phyloP scores from a whole-genome alignment of 1,140 invertebrate genomes.

The Drosophila carrolli region DNA sequence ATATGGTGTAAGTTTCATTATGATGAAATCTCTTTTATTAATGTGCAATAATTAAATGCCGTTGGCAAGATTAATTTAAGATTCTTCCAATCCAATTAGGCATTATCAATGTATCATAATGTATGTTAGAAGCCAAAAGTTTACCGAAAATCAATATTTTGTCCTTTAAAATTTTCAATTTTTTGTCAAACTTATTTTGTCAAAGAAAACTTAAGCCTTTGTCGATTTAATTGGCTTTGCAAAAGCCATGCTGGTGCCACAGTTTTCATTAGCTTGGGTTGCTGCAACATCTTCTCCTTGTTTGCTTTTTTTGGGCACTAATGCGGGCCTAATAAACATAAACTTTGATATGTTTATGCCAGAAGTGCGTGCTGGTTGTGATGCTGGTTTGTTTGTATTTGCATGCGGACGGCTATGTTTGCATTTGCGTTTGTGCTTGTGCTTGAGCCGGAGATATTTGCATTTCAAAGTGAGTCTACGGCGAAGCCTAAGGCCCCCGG shows the following conservation, averaged over 20 bases:
- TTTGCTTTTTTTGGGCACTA: slow-evolving; percentile 27
- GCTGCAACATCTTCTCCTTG: slow-evolving; percentile 33
- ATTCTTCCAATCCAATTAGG: not conserved
- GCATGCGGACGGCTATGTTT: slow-evolving; percentile 32
- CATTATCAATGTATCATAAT: not conserved
- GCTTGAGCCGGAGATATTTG: slow-evolving; percentile 59
- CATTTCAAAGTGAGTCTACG: slow-evolving; percentile 77
- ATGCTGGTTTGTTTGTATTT: slow-evolving; percentile 36
- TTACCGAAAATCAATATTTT: not conserved
- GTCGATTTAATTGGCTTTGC: slow-evolving; percentile 15
- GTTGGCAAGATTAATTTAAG: slow-evolving; percentile 13
- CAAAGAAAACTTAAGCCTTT: slow-evolving; percentile 7
- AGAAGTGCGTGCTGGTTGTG: slow-evolving; percentile 47
- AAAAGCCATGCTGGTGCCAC: slow-evolving; percentile 10
- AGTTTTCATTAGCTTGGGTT: slow-evolving; percentile 6
- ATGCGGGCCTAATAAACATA: slow-evolving; percentile 71
- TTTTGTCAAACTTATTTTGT: not conserved
- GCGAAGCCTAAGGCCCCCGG: slow-evolving; percentile 43
- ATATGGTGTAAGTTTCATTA: slow-evolving; percentile 8
- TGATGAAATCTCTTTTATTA: slow-evolving; percentile 8
- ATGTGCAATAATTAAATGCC: slow-evolving; percentile 1
- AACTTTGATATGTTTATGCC: slow-evolving; percentile 80
- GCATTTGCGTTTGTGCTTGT: slow-evolving; percentile 26
- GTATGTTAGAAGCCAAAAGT: too few relatives aligned
- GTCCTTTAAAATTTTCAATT: not conserved